Evolutionary conservation across 2,797 vertebrate genomes (phyloP).

Genomic region (Phylloscopus collybita): DNA sequence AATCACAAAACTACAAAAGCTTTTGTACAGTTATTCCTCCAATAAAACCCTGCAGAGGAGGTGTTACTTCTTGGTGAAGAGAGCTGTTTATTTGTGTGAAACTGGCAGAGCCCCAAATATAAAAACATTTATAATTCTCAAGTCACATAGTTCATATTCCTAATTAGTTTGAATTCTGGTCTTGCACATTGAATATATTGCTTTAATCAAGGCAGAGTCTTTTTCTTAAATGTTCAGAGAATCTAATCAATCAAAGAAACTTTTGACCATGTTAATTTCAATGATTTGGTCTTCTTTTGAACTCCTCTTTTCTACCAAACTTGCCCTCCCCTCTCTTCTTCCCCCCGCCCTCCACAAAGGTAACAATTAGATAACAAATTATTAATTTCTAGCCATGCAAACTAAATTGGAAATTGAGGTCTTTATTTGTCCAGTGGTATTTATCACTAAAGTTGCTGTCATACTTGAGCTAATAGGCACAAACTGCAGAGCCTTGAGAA

Average conservation of each 20-base stretch:
- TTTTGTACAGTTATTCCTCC: background rate
- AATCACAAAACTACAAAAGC: background rate
- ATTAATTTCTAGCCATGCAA: background rate
- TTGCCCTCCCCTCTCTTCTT: background rate
- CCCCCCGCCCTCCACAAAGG: accelerated
- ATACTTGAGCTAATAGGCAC: background rate
- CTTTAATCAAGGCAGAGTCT: background rate
- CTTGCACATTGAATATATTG: background rate
- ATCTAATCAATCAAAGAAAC: background rate
- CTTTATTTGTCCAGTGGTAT: background rate
- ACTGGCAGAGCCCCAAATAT: background rate
- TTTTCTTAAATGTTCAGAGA: background rate
- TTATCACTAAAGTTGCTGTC: background rate
- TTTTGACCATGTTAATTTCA: background rate
- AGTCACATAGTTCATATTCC: background rate
- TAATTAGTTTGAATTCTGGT: background rate
- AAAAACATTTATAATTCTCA: background rate
- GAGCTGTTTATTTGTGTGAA: background rate
- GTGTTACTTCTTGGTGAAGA: background rate
- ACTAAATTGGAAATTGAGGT: background rate
- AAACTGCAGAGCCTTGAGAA: background rate
- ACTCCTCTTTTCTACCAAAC: background rate
- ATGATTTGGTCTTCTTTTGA: background rate
- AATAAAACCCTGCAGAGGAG: background rate
- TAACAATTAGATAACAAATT: background rate